Conservation (phyloP, 2,888 invertebrate species). For the Pecten maximus region DNA sequence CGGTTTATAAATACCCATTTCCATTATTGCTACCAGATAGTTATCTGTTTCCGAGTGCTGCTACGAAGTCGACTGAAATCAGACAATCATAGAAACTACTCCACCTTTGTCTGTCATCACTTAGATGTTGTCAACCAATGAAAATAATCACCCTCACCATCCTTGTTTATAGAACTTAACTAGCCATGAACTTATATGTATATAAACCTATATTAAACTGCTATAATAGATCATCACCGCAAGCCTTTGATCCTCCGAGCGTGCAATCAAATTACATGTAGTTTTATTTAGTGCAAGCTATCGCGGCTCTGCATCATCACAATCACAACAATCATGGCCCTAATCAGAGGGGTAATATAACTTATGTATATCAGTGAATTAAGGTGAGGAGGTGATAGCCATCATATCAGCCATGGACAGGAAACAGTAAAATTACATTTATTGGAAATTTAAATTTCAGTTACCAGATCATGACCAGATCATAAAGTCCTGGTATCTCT, state of each 20-base stretch:
- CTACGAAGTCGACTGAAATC: not conserved
- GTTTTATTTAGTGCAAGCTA: constrained; percentile 3
- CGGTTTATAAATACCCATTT: not conserved
- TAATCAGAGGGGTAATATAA: not conserved
- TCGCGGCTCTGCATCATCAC: not conserved
- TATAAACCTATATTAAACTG: constrained; percentile 35
- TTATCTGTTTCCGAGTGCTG: not conserved
- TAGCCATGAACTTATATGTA: constrained; percentile 26
- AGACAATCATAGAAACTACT: not conserved
- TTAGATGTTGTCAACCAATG: not conserved
- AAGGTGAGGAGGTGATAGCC: not conserved
- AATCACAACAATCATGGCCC: not conserved
- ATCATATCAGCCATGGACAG: not conserved
- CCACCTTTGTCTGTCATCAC: not conserved
- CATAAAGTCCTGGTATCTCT: not conserved
- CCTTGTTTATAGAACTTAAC: constrained; percentile 19
- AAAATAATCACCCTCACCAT: not conserved
- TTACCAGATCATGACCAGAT: not conserved
- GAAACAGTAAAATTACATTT: not conserved
- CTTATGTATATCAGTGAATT: not conserved
- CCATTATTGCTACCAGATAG: not conserved
- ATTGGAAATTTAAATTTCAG: constrained; percentile 10
- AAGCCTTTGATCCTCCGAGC: not conserved
- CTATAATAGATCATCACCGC: not conserved
- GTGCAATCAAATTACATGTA: constrained; percentile 2